Evolutionary conservation across 2,888 invertebrate genomes (phyloP).

Genomic region (Polymixis flavicincta): DNA sequence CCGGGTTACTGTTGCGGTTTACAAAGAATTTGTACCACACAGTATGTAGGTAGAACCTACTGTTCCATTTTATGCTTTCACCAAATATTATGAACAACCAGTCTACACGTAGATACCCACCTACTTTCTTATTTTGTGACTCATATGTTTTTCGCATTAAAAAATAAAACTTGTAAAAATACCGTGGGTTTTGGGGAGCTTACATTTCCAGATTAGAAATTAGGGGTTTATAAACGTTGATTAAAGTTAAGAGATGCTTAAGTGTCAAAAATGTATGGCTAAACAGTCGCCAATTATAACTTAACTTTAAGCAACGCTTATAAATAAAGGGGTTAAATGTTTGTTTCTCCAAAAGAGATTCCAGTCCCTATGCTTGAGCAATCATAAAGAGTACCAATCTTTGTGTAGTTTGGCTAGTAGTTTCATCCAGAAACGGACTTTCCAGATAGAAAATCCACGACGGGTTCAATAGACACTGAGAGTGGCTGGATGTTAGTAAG

Average conservation of each 20-base stretch:
- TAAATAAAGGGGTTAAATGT: neutral
- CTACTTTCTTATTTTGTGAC: constrained; percentile 58
- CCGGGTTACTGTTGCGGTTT: constrained; percentile 42
- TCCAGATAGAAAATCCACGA: constrained; percentile 8
- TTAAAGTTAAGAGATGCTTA: too few relatives aligned
- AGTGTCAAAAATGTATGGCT: too few relatives aligned
- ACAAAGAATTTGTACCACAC: constrained; percentile 30
- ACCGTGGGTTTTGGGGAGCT: constrained; percentile 10
- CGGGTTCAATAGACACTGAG: neutral
- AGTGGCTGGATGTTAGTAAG: neutral
- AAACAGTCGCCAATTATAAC: too few relatives aligned
- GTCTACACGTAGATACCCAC: constrained; percentile 13
- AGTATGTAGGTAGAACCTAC: constrained; percentile 17
- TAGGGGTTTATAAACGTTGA: neutral
- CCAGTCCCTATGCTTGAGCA: neutral
- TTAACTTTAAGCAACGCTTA: too few relatives aligned
- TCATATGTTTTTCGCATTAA: constrained; percentile 36
- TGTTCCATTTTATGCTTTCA: constrained; percentile 55
- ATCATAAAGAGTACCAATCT: neutral
- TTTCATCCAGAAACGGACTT: constrained; percentile 17
- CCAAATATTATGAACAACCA: constrained; percentile 46
- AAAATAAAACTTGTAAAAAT: neutral
- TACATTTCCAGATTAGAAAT: constrained; percentile 1
- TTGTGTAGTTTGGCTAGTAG: neutral
- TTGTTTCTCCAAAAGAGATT: neutral